phyloP scores from a whole-genome alignment of 2,113 vertebrate genomes.

The Poecile atricapillus region DNA sequence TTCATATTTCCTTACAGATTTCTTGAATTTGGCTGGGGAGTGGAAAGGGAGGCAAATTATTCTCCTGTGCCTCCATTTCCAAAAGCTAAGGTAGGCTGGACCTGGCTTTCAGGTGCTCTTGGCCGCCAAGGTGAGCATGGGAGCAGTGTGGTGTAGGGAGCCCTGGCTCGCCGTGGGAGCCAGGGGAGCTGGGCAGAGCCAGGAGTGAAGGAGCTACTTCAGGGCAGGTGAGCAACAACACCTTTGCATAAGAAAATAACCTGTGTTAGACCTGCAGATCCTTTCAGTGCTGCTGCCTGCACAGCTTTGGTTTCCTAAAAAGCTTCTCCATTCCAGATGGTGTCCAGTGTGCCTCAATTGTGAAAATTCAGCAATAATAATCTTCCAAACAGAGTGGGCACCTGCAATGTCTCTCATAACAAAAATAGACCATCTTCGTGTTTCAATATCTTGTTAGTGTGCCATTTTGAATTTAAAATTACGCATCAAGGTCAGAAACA shows the following conservation, averaged over 20 bases:
- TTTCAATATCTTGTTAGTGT: neutral
- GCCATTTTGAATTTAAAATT: slow-evolving; percentile 18
- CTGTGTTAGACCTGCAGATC: neutral
- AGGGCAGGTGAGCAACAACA: neutral
- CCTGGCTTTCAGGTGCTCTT: neutral
- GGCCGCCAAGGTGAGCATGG: accelerated
- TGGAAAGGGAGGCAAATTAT: neutral
- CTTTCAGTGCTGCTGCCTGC: neutral
- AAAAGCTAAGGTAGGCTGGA: neutral
- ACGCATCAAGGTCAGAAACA: neutral
- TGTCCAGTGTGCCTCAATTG: neutral
- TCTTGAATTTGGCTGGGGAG: neutral
- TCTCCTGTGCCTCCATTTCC: neutral
- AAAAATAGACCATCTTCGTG: neutral
- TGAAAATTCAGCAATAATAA: neutral
- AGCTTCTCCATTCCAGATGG: neutral
- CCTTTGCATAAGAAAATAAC: neutral
- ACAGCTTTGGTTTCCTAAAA: neutral
- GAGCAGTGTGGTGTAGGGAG: neutral
- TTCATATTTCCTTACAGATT: neutral
- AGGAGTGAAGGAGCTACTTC: neutral
- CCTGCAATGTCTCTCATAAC: neutral
- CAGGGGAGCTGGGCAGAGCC: neutral
- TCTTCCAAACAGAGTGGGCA: neutral
- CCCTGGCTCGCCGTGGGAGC: neutral